These are phyloP conservation scores for Stomatorhinus walkeri DNA, from an alignment of 2,797 vertebrate species.

Conservation along the genomic window DNA sequence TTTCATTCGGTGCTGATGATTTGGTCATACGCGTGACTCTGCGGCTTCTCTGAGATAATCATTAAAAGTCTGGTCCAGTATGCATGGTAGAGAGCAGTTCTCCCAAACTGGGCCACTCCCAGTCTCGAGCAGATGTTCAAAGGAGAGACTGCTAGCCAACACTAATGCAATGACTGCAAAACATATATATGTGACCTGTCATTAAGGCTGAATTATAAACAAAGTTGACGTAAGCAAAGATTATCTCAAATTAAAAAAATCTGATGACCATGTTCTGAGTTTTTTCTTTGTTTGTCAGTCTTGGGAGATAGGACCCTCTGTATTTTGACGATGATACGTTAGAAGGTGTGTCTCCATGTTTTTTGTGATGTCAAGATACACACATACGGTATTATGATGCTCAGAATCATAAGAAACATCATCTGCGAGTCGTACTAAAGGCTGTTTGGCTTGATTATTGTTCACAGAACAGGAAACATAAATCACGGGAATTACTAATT, in stretches of 20 bases:
- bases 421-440: background rate
- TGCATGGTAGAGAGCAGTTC: background rate
- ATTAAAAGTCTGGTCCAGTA: background rate
- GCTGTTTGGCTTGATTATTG: background rate
- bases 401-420: background rate
- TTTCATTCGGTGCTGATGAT: background rate
- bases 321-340: background rate
- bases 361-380: background rate
- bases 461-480: background rate
- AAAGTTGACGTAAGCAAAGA: background rate
- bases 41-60: background rate
- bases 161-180: background rate
- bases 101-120: background rate
- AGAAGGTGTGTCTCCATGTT: background rate
- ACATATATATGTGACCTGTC: background rate
- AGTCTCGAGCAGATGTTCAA: background rate
- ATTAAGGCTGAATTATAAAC: conserved; percentile 1
- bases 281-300: background rate
- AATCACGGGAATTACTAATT: background rate
- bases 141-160: background rate
- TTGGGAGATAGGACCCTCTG: background rate
- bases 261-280: background rate
- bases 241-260: background rate
- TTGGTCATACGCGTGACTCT: background rate
- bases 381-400: background rate